A percentile compares a stretch with the other conserved stretches of the same genome.
These are phyloP conservation scores for Callitettix versicolor DNA, from an alignment of 1,140 invertebrate species.

Conservation along the genomic window DNA sequence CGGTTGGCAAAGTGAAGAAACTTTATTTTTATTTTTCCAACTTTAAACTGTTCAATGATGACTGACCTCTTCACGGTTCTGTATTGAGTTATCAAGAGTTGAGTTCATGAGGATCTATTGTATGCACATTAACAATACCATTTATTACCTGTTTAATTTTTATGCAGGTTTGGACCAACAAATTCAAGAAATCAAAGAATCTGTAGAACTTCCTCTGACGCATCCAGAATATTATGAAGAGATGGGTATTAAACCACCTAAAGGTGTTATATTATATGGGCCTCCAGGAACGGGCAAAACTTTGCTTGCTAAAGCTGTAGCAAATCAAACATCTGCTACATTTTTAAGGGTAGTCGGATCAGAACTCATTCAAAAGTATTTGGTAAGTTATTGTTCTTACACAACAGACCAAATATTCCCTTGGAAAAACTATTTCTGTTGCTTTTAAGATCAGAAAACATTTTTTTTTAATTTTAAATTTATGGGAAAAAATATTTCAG, in stretches of 20 bases:
- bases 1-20: too few species aligned
- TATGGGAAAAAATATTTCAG: neutral
- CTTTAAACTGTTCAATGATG: too few species aligned
- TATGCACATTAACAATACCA: too few species aligned
- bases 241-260: conserved; percentile 99
- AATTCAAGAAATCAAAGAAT: conserved; percentile 99
- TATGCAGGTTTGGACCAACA: conserved; percentile 87
- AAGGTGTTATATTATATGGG: conserved; percentile 98
- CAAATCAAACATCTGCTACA: conserved; percentile 98
- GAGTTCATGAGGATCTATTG: too few species aligned
- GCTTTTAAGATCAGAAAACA: too few species aligned
- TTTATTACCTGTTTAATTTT: too few species aligned
- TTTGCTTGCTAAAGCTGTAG: conserved; percentile 95
- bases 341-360: conserved; percentile 97
- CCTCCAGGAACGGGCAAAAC: conserved; percentile 98
- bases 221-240: conserved; percentile 99
- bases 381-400: too few species aligned
- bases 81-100: too few species aligned
- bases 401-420: too few species aligned
- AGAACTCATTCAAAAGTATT: conserved; percentile 98
- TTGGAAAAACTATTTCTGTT: too few species aligned
- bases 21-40: too few species aligned
- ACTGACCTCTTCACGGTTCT: too few species aligned
- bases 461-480: neutral
- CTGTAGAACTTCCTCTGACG: conserved; percentile 94